These are phyloP conservation scores for Syritta pipiens DNA, from an alignment of 2,888 invertebrate species.

Conservation along the genomic window DNA sequence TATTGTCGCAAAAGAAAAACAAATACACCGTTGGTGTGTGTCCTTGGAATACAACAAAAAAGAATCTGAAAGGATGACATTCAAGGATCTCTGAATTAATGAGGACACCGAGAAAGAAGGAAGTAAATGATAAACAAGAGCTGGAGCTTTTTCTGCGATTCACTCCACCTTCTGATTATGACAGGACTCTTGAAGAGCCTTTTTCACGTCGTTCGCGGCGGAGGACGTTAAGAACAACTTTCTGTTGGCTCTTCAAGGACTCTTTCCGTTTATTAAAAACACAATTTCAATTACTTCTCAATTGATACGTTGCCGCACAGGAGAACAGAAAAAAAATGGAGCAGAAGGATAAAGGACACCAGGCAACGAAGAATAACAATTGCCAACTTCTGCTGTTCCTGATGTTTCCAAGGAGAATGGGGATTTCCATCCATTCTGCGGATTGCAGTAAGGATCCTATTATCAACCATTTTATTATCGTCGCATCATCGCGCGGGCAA, in stretches of 20 bases:
- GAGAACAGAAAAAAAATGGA: no score
- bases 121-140: not conserved
- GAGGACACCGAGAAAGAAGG: not conserved
- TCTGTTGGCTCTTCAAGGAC: constrained; percentile 13
- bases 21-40: not conserved
- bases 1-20: constrained; percentile 13
- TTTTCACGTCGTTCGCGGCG: not conserved
- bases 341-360: not conserved
- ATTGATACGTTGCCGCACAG: constrained; percentile 48
- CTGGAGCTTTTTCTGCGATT: not conserved
- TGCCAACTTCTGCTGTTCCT: constrained; percentile 2
- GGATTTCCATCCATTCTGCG: constrained; percentile 4
- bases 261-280: constrained; percentile 44
- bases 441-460: constrained; percentile 27
- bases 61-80: not conserved
- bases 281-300: constrained; percentile 57
- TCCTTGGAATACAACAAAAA: not conserved
- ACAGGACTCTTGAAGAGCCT: constrained; percentile 2
- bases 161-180: not conserved
- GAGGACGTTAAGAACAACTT: constrained; percentile 2
- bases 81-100: constrained; percentile 17
- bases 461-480: constrained; percentile 11
- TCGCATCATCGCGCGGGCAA: constrained; percentile 5
- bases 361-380: not conserved
- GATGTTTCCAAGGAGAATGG: not conserved